phyloP scores from a whole-genome alignment of 2,113 vertebrate species.

The Salvelinus fontinalis region DNA sequence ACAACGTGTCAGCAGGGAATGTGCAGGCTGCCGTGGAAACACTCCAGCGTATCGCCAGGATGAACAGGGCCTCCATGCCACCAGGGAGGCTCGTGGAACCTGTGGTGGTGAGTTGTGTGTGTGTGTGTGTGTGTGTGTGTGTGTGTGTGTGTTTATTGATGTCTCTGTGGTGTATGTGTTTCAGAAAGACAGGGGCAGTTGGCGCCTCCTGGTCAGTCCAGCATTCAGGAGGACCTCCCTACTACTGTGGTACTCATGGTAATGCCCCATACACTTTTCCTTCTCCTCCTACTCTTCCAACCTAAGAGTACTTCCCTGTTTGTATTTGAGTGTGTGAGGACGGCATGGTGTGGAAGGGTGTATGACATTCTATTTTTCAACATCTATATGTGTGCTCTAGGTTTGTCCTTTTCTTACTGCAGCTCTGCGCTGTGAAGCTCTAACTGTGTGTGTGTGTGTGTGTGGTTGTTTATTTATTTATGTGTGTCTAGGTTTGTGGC shows the following conservation, averaged over 20 bases:
- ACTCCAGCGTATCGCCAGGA: conserved; percentile 78
- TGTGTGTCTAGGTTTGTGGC: conserved; percentile 84
- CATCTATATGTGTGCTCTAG: not conserved
- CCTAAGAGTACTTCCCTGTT: not conserved
- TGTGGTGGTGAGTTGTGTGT: conserved; percentile 62
- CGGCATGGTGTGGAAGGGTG: too few relatives aligned
- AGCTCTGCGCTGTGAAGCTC: not conserved
- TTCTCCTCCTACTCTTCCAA: not conserved
- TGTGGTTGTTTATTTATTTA: not conserved
- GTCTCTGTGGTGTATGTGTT: conserved; percentile 25
- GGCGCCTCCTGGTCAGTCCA: conserved; percentile 78
- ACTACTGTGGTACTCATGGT: conserved; percentile 95
- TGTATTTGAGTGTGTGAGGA: not conserved
- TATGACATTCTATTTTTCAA: not conserved
- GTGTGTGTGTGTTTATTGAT: not conserved
- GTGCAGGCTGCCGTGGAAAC: conserved; percentile 73
- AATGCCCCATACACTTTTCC: conserved; percentile 34
- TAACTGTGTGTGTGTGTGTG: not conserved
- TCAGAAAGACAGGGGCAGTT: conserved; percentile 82
- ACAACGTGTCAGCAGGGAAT: conserved; percentile 85
- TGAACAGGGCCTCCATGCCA: conserved; percentile 77
- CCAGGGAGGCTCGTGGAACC: conserved; percentile 81
- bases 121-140: not conserved
- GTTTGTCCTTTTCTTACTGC: not conserved
- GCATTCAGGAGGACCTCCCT: conserved; percentile 83